These are phyloP conservation scores for Dromiciops gliroides DNA, from an alignment of 2,113 vertebrate genomes.

Conservation along the genomic window DNA sequence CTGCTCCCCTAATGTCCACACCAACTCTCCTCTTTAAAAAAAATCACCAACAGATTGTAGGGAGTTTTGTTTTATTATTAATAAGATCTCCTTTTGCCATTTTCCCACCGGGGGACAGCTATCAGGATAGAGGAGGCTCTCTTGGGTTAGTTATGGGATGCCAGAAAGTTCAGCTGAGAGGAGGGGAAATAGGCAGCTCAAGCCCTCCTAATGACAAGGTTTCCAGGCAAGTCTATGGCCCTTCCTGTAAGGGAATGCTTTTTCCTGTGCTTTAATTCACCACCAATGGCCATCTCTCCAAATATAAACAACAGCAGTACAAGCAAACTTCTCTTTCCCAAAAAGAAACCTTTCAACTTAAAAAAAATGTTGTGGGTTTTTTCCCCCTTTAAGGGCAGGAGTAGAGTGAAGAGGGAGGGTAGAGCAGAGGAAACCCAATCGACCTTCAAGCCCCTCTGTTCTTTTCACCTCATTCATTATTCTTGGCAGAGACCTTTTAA, in stretches of 20 bases:
- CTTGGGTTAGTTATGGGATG: not conserved
- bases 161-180: not conserved
- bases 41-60: not conserved
- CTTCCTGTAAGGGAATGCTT: slow-evolving; percentile 65
- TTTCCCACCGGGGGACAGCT: not conserved
- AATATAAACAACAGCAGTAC: slow-evolving; percentile 70
- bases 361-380: not conserved
- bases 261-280: slow-evolving; percentile 73
- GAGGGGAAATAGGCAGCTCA: slow-evolving; percentile 7
- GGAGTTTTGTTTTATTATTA: not conserved
- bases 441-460: slow-evolving; percentile 31
- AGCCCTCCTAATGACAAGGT: slow-evolving; percentile 32
- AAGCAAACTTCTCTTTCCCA: slow-evolving; percentile 69
- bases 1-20: not conserved
- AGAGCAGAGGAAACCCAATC: slow-evolving; percentile 66
- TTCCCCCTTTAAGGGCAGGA: slow-evolving; percentile 57
- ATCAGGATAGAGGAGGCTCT: not conserved
- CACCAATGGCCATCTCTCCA: slow-evolving; percentile 57
- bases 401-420: slow-evolving; percentile 52
- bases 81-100: not conserved
- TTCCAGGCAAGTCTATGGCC: slow-evolving; percentile 59
- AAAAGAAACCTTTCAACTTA: slow-evolving; percentile 68
- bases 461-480: slow-evolving; percentile 65
- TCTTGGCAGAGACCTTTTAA: slow-evolving; percentile 55
- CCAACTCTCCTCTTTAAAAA: not conserved